Evolutionary conservation across 2,113 vertebrate genomes (phyloP).

Genomic region (Burhinus bistriatus): DNA sequence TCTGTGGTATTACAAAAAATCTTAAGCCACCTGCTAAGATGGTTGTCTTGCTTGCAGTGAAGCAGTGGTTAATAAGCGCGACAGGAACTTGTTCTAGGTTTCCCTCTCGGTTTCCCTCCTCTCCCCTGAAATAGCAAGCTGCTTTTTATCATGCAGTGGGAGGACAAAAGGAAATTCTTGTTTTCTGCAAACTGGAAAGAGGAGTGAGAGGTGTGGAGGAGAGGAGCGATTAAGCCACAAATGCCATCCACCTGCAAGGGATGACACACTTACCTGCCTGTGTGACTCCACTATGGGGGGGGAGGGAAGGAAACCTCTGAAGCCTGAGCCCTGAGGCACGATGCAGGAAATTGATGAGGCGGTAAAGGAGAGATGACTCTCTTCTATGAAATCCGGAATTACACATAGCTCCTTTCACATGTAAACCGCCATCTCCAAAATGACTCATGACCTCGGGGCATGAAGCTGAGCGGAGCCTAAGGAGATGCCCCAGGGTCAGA

Average conservation of each 20-base stretch:
- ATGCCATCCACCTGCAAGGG: background rate
- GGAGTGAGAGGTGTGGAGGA: background rate
- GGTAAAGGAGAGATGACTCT: conserved; percentile 1
- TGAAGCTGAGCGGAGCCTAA: background rate
- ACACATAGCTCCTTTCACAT: conserved; percentile 6
- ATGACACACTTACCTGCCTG: background rate
- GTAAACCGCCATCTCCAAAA: conserved; percentile 2
- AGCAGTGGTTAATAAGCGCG: background rate
- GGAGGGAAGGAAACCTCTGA: background rate
- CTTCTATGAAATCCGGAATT: background rate
- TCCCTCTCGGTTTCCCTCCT: background rate
- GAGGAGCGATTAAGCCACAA: background rate
- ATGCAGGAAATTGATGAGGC: background rate
- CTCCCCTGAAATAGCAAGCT: background rate
- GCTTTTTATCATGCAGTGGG: background rate
- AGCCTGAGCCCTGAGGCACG: background rate
- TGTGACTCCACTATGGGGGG: background rate
- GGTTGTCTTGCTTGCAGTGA: background rate
- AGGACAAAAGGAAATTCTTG: background rate
- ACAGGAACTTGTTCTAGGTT: background rate
- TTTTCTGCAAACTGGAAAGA: background rate
- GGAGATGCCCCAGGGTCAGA: background rate
- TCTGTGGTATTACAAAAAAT: background rate
- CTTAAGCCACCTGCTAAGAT: background rate
- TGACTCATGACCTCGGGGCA: conserved; percentile 10